Conservation (phyloP, 2,888 invertebrate species). For the Agrypnus murinus region DNA sequence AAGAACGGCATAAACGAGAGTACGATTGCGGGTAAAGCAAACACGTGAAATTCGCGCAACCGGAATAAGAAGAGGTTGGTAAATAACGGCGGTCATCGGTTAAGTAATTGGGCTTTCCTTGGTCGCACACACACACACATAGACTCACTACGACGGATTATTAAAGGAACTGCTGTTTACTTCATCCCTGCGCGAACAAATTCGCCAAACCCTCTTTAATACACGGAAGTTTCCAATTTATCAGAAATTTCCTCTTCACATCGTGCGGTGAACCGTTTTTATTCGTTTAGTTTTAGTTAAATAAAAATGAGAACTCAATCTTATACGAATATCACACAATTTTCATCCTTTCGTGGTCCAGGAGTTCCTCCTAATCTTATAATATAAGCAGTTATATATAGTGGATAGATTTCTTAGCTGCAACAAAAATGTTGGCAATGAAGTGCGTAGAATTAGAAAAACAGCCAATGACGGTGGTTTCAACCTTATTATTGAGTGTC, state of each 20-base stretch:
- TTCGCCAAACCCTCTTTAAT: slow-evolving; percentile 36
- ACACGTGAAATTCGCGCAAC: slow-evolving; percentile 57
- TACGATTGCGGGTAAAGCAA: slow-evolving; percentile 64
- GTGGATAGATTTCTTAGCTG: too few relatives aligned
- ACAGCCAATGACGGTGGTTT: too few relatives aligned
- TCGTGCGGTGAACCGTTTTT: slow-evolving; percentile 7
- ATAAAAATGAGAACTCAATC: too few relatives aligned
- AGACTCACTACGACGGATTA: slow-evolving; percentile 45
- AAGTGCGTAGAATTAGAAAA: too few relatives aligned
- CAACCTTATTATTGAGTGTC: too few relatives aligned
- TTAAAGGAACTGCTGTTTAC: slow-evolving; percentile 49
- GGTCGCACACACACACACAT: slow-evolving; percentile 55
- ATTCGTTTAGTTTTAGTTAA: too few relatives aligned
- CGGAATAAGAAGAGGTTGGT: slow-evolving; percentile 65
- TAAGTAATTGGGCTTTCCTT: slow-evolving; percentile 68
- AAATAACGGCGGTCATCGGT: slow-evolving; percentile 69
- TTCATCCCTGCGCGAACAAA: slow-evolving; percentile 40
- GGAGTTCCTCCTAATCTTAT: too few relatives aligned
- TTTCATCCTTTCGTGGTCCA: too few relatives aligned
- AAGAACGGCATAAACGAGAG: slow-evolving; percentile 63
- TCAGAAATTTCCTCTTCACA: slow-evolving; percentile 49
- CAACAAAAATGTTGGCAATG: too few relatives aligned
- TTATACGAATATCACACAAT: too few relatives aligned
- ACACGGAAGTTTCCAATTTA: slow-evolving; percentile 50
- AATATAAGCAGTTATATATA: too few relatives aligned